Conservation (phyloP, 2,797 vertebrate species). For the Tympanoctomys barrerae region DNA sequence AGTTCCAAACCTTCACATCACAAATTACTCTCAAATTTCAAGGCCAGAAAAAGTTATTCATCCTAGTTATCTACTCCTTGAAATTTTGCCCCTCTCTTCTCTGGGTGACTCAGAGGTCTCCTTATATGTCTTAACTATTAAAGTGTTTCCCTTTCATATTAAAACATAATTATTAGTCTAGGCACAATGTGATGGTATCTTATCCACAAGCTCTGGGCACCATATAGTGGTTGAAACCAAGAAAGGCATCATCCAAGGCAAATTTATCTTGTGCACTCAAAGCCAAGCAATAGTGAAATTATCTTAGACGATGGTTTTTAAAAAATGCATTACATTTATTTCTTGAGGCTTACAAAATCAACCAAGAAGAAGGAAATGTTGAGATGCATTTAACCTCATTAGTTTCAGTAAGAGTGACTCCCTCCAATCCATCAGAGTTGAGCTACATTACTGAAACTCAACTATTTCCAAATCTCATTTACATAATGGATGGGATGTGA, state of each 20-base stretch:
- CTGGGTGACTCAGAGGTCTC: conserved; percentile 18
- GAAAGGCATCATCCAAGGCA: not conserved
- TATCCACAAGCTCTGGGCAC: not conserved
- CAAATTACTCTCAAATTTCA: conserved; percentile 4
- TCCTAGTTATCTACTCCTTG: not conserved
- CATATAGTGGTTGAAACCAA: not conserved
- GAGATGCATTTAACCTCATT: conserved; percentile 89
- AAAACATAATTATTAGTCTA: not conserved
- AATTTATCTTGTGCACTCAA: conserved; percentile 27
- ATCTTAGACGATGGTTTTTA: conserved; percentile 48
- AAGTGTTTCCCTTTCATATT: conserved; percentile 32
- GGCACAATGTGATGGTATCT: not conserved
- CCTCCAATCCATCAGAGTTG: conserved; percentile 88
- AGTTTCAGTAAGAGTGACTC: conserved; percentile 87
- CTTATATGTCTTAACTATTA: not conserved
- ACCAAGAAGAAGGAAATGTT: conserved; percentile 86
- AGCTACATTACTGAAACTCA: conserved; percentile 87
- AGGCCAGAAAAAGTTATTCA: not conserved
- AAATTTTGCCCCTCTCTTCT: not conserved
- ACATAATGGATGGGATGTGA: conserved; percentile 90
- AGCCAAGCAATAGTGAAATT: conserved; percentile 68
- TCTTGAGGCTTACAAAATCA: conserved; percentile 79
- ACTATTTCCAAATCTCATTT: conserved; percentile 91
- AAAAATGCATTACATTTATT: conserved; percentile 43
- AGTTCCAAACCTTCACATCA: not conserved